Percentiles rank a stretch among this genome's conserved stretches.
phyloP scores from a whole-genome alignment of 2,888 invertebrate genomes.

The Chesias legatella region DNA sequence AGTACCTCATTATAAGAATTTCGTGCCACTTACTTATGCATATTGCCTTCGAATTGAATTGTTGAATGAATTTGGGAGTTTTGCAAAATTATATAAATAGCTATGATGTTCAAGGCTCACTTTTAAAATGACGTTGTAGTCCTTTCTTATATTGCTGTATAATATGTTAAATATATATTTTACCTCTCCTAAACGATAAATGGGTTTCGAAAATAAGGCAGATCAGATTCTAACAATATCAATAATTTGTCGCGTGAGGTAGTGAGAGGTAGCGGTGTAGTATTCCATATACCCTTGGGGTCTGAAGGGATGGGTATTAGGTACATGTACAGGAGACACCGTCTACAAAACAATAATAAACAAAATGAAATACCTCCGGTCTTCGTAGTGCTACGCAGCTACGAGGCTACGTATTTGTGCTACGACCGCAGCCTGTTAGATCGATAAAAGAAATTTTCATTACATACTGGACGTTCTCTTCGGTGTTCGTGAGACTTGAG shows the following conservation, averaged over 20 bases:
- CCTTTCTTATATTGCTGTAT: no score
- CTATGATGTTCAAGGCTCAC: no score
- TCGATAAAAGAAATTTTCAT: conserved; percentile 30
- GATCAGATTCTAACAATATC: conserved; percentile 40
- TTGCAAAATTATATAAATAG: no score
- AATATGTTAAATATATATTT: no score
- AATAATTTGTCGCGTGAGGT: conserved; percentile 38
- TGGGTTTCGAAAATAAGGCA: conserved; percentile 14
- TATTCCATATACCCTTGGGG: conserved; percentile 34
- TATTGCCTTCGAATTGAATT: background rate
- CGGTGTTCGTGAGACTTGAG: conserved; percentile 20
- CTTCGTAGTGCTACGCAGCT: conserved; percentile 17
- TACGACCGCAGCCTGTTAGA: conserved; percentile 23
- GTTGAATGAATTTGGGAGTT: no score
- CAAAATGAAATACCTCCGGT: conserved; percentile 36
- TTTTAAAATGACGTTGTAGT: no score
- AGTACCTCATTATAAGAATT: conserved; percentile 6
- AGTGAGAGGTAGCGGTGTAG: no score
- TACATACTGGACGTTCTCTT: conserved; percentile 24
- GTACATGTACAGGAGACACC: conserved; percentile 30
- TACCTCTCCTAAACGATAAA: no score
- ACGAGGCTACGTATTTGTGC: conserved; percentile 23
- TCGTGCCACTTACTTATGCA: background rate
- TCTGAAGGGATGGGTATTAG: conserved; percentile 28
- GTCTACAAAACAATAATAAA: conserved; percentile 41